phyloP scores from a whole-genome alignment of 2,797 vertebrate species.

The Notolepis coatsorum region DNA sequence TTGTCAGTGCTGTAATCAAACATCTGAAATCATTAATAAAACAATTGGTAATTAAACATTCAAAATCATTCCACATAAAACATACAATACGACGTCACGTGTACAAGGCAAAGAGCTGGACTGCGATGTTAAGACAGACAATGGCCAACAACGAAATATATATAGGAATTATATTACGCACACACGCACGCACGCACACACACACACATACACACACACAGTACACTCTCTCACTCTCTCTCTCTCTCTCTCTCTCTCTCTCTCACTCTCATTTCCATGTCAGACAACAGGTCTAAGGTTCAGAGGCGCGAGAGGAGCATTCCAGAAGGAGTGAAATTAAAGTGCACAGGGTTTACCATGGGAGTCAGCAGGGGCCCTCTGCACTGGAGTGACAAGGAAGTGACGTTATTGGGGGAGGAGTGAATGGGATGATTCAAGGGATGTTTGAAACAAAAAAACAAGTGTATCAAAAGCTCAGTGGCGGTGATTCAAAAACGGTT shows the following conservation, averaged over 20 bases:
- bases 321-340: constrained; percentile 59
- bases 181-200: constrained; percentile 30
- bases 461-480: background rate
- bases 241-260: too few relatives aligned
- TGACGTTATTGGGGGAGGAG: constrained; percentile 65
- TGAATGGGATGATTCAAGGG: constrained; percentile 11
- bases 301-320: constrained; percentile 60
- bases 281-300: constrained; percentile 12
- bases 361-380: constrained; percentile 79
- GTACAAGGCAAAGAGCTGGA: constrained; percentile 31
- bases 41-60: constrained; percentile 28
- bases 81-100: constrained; percentile 50
- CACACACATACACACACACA: constrained; percentile 31
- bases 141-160: constrained; percentile 5
- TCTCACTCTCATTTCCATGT: too few relatives aligned
- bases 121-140: constrained; percentile 44
- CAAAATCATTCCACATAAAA: constrained; percentile 63
- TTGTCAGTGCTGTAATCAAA: too few relatives aligned
- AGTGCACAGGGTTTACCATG: constrained; percentile 79
- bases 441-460: background rate
- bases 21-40: constrained; percentile 12
- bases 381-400: constrained; percentile 79
- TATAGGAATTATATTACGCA: background rate
- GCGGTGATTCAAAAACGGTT: too few relatives aligned
- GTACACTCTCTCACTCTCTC: too few relatives aligned